Percentiles rank a stretch among this genome's conserved stretches.
Conservation (phyloP, 2,113 vertebrate species). For the Brachyhypopomus occidentalis region DNA sequence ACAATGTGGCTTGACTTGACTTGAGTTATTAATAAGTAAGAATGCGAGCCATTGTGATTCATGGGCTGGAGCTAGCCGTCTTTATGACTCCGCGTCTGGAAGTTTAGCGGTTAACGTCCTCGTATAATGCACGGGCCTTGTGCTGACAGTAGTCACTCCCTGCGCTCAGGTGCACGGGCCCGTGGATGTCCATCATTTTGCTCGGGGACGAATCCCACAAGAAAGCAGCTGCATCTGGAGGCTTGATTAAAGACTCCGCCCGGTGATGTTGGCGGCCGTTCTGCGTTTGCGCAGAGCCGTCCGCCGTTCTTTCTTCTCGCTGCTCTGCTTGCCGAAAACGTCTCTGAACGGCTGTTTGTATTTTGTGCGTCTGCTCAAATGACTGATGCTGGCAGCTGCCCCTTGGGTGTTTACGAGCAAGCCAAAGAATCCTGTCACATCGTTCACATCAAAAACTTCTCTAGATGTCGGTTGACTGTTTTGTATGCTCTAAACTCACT, state of each 20-base stretch:
- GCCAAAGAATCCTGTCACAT: not conserved
- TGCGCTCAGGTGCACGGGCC: slow-evolving; percentile 30
- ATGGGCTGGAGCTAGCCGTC: slow-evolving; percentile 11
- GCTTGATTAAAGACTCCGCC: slow-evolving; percentile 51
- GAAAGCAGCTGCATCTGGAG: slow-evolving; percentile 23
- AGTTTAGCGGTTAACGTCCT: slow-evolving; percentile 8
- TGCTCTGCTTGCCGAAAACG: slow-evolving; percentile 27
- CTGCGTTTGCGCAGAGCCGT: not conserved
- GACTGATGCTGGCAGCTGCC: not conserved
- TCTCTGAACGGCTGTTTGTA: slow-evolving; percentile 23
- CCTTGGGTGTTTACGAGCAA: slow-evolving; percentile 26
- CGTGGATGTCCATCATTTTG: not conserved
- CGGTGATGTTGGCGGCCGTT: not conserved
- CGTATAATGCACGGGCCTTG: not conserved
- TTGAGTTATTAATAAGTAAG: slow-evolving; percentile 5
- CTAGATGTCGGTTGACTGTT: not conserved
- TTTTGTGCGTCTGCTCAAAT: slow-evolving; percentile 3
- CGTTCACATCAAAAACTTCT: not conserved
- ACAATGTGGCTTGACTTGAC: no score
- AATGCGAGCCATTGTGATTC: not conserved
- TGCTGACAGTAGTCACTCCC: slow-evolving; percentile 1
- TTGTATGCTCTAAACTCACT: not conserved
- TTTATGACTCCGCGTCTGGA: slow-evolving; percentile 37
- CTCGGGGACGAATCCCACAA: slow-evolving; percentile 22
- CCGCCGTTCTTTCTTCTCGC: slow-evolving; percentile 25